Base-by-base conservation (phyloP, 2,888 invertebrate genomes). In the Diaperis boleti region DNA sequence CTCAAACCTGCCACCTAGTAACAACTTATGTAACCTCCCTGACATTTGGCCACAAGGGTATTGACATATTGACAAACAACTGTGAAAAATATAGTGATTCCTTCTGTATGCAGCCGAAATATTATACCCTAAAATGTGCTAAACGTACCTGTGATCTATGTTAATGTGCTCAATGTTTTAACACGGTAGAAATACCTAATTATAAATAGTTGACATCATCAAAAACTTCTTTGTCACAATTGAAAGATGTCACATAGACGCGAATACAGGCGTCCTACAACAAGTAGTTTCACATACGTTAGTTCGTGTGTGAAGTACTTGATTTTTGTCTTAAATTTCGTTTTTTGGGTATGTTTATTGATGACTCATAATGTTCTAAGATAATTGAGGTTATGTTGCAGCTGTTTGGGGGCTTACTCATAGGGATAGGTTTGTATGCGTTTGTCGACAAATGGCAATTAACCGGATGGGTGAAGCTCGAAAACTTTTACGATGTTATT, bases 391-490 rank as follows among this genome's bases (percentile, higher is more conserved):
- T 59, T 66, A 59, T 57, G 15, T 65, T 37, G 63, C 87, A 96
- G 96, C 82, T 96, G 54, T 88, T 95, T 72, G 96, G 96, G 59
- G 94, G 94, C 17, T 82, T 94, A 7, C 82, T 96, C 41, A 89
- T 96, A 60, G 95, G 91, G 4, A 89, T 96, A 63, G 96, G 96
- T 4, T 83, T 94, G 2, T 96, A 96, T 81, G 95, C 96, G 0
- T 94, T 95, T 76, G 89, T 94, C 65, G 96, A 96, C 76, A 96
- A 96, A 85, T 94, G 94, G 89, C 92, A 94, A 76, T 88, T 93
- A 3, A 92, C 91, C 14, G 95, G 94, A 68, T 89, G 91, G 71
- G 88, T 95, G 29, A 89, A 92, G 84, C 82, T 92, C 70, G 92
- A 94, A 75, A 94, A 92, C 49, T 87, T 96, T 7, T 96, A 96